A percentile compares a stretch with the other conserved stretches of the same genome.
Evolutionary conservation across 1,140 invertebrate species (phyloP).

Genomic region (Cotesia chilonis): DNA sequence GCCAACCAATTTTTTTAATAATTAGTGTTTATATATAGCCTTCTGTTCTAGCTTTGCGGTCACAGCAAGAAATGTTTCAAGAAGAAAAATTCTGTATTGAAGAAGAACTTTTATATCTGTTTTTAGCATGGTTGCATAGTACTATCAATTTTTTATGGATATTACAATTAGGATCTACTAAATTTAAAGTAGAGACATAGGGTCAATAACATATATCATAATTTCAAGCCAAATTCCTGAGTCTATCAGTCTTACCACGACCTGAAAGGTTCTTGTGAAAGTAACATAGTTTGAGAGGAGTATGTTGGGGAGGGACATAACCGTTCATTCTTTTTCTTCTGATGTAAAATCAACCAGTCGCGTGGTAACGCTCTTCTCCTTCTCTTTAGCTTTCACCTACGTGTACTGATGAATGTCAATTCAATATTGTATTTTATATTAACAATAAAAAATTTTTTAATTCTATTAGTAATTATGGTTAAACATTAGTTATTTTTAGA

Average conservation of each 20-base stretch:
- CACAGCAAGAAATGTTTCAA: no score
- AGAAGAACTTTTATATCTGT: no score
- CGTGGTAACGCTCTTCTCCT: slow-evolving; percentile 39
- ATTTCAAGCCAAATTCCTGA: slow-evolving; percentile 15
- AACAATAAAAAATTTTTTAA: no score
- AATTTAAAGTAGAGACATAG: background rate
- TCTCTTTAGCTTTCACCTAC: slow-evolving; percentile 40
- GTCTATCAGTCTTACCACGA: slow-evolving; percentile 13
- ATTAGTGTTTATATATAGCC: no score
- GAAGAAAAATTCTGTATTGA: no score
- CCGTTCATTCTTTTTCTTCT: slow-evolving; percentile 33
- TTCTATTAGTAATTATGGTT: no score
- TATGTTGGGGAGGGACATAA: slow-evolving; percentile 30
- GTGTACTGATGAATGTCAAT: slow-evolving; percentile 28
- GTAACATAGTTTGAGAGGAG: slow-evolving; percentile 49
- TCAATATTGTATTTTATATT: slow-evolving; percentile 7
- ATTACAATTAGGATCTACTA: background rate
- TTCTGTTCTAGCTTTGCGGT: no score
- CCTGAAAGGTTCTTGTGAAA: slow-evolving; percentile 52
- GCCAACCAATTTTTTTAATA: no score
- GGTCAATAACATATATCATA: slow-evolving; percentile 3
- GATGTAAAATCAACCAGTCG: slow-evolving; percentile 40
- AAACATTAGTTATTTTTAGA: no score
- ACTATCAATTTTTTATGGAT: slow-evolving; percentile 15
- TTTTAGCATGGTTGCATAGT: background rate